Conservation (phyloP, 2,113 vertebrate genomes). For the Mastomys natalensis region DNA sequence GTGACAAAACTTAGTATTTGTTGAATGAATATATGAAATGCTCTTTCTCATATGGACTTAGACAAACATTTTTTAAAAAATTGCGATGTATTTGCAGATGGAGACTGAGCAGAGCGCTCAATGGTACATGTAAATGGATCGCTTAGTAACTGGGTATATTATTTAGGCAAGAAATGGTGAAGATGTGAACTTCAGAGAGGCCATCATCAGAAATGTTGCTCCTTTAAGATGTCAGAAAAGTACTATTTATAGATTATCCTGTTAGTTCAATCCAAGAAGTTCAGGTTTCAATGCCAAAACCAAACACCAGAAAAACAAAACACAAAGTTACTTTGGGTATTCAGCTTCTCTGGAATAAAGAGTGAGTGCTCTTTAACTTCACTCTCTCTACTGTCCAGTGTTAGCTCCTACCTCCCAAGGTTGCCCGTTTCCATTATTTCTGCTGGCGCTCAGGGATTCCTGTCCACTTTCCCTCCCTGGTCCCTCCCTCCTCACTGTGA, state of each 20-base stretch:
- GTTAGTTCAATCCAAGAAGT: background rate
- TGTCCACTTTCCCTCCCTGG: too few relatives aligned
- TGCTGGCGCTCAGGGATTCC: too few relatives aligned
- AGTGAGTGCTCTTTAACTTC: background rate
- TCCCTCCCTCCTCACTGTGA: too few relatives aligned
- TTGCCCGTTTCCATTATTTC: too few relatives aligned
- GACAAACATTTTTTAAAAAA: background rate
- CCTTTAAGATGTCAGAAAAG: too few relatives aligned
- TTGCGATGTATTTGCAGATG: background rate
- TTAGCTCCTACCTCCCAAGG: too few relatives aligned
- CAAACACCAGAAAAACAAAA: background rate
- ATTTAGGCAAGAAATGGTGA: background rate
- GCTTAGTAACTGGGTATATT: background rate
- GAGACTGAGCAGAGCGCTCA: background rate
- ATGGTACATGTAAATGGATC: background rate
- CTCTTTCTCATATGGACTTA: background rate
- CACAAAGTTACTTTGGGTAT: too few relatives aligned
- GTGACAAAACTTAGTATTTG: background rate
- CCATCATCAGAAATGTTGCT: background rate
- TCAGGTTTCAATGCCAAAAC: background rate
- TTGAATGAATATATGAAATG: background rate
- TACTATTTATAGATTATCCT: too few relatives aligned
- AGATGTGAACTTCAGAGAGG: too few relatives aligned
- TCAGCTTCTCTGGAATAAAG: background rate
- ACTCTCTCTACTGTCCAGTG: too few relatives aligned